phyloP scores from a whole-genome alignment of 1,140 invertebrate genomes.

The Drosophila malerkotliana region DNA sequence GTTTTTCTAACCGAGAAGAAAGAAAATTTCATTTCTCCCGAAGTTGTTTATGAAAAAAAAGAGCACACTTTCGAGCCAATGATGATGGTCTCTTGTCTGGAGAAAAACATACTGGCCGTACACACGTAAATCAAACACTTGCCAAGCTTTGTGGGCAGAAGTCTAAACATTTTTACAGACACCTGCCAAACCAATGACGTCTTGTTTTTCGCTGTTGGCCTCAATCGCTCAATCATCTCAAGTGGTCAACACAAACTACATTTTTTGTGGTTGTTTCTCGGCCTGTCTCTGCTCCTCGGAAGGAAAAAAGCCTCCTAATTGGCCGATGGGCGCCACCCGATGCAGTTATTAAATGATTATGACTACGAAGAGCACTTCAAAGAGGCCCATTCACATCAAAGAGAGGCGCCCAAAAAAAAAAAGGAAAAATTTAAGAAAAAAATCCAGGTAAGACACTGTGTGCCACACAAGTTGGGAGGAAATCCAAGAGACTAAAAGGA shows the following conservation, averaged over 20 bases:
- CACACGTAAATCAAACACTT: constrained; percentile 71
- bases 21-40: constrained; percentile 42
- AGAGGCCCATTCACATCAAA: constrained; percentile 43
- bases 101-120: neutral
- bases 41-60: constrained; percentile 74
- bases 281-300: neutral
- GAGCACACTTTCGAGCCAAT: constrained; percentile 8
- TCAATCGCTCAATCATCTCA: constrained; percentile 78
- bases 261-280: neutral
- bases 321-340: constrained; percentile 64
- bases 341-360: constrained; percentile 59
- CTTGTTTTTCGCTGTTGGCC: constrained; percentile 73
- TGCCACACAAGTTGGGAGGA: constrained; percentile 25
- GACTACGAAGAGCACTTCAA: constrained; percentile 50
- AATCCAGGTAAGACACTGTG: constrained; percentile 32
- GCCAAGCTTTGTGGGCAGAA: constrained; percentile 54
- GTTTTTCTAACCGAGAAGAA: constrained; percentile 52
- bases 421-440: neutral
- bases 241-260: constrained; percentile 58
- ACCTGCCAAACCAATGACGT: constrained; percentile 77
- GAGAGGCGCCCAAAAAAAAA: constrained; percentile 2
- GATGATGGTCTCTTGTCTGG: constrained; percentile 36
- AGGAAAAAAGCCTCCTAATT: constrained; percentile 48
- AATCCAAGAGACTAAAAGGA: neutral
- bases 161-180: constrained; percentile 82